A percentile compares a stretch with the other conserved stretches of the same genome.
phyloP scores from a whole-genome alignment of 1,140 invertebrate genomes.

The Bombus consobrinus region DNA sequence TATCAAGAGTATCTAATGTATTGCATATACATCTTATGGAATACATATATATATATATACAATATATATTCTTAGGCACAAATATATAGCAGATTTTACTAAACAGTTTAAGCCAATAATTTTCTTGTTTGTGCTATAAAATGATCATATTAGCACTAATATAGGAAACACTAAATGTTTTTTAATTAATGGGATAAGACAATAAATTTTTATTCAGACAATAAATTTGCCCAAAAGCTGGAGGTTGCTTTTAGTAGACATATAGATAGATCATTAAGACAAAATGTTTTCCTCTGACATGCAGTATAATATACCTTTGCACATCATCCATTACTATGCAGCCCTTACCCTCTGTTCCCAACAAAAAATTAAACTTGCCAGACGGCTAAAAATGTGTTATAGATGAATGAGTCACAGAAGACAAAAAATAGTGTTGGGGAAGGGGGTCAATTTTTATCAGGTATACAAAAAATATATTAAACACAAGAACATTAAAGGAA shows the following conservation, averaged over 20 bases:
- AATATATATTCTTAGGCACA: neutral
- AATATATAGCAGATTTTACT: neutral
- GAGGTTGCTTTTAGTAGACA: neutral
- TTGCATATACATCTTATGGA: slow-evolving; percentile 6
- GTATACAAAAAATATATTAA: slow-evolving; percentile 22
- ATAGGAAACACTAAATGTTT: slow-evolving; percentile 1
- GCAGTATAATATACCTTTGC: slow-evolving; percentile 37
- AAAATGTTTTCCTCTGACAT: slow-evolving; percentile 39
- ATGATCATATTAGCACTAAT: slow-evolving; percentile 11
- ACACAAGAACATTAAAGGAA: slow-evolving; percentile 24
- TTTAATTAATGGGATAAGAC: slow-evolving; percentile 17
- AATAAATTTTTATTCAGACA: slow-evolving; percentile 17
- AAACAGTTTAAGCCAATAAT: neutral
- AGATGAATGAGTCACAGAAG: slow-evolving; percentile 22
- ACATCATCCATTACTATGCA: slow-evolving; percentile 38
- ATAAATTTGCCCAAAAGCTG: slow-evolving; percentile 20
- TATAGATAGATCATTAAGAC: slow-evolving; percentile 22
- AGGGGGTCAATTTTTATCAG: slow-evolving; percentile 20
- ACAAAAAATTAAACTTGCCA: slow-evolving; percentile 32
- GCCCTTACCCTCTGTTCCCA: slow-evolving; percentile 1
- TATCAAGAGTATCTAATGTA: neutral
- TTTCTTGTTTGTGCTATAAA: neutral
- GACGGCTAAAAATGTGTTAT: slow-evolving; percentile 17
- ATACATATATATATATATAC: slow-evolving; percentile 18
- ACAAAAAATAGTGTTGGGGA: slow-evolving; percentile 39